Evolutionary conservation across 2,113 vertebrate genomes (phyloP), one percentile per base, ranked within the genome.

Genomic region (Ptychochromis oligacanthus): DNA sequence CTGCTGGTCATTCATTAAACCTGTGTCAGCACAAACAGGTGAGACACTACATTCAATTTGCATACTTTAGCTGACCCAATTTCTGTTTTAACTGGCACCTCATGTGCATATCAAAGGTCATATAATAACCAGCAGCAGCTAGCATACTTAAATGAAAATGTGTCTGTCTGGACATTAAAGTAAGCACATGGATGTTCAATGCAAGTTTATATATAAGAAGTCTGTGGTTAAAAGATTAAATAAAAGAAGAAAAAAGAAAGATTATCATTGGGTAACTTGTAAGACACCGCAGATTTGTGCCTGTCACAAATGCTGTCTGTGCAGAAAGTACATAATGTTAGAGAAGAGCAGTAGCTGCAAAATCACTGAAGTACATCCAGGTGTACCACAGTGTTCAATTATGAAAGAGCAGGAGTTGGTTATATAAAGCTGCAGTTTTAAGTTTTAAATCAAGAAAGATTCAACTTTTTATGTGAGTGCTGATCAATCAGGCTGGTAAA

Each of bases 361-460:
- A 81, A 54, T 86, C 67, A n/a, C 60, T 79, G 58, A 80, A 4
- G 75, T 54, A 62, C 24, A 26, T 82, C 55, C 61, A 84, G 52
- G 24, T 84, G 75, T 26, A 34, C 54, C 20, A n/a, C 58, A 76
- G 34, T 18, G 65, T 77, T 90, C 5, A 89, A 84, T 89, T 82
- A 87, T 86, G 36, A 80, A 87, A 34, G 75, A 75, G 67, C 77
- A 55, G 49, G 60, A 15, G 34, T n/a, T 38, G 12, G 24, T 34
- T 60, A 52, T 12, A 84, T 72, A 8, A 72, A 72, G 46, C 46
- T 72, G 65, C 57, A 28, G 26, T 18, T 52, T 52, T 18, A 52
- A 52, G 17, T 17, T 52, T 52, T 54, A 28, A 14, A 46, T 38
- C 40, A n/a, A 20, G 38, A 77, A 26, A 6, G 8, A 54, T 15